Conservation (phyloP, 2,113 vertebrate species). For the Peromyscus californicus region DNA sequence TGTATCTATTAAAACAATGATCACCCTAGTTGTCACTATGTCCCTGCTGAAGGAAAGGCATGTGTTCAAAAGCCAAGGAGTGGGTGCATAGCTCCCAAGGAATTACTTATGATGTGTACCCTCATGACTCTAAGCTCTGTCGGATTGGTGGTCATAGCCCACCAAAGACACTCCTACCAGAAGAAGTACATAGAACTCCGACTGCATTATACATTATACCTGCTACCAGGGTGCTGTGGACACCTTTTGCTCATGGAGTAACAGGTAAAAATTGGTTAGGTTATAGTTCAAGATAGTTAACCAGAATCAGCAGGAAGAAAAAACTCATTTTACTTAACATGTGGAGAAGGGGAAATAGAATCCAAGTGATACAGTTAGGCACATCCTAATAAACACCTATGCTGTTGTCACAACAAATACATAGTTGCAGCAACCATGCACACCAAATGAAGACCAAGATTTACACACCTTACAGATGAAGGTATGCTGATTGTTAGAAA, state of each 20-base stretch:
- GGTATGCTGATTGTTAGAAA: too few relatives aligned
- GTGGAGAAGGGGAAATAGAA: neutral
- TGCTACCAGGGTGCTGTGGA: neutral
- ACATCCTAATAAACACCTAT: too few relatives aligned
- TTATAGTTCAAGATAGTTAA: neutral
- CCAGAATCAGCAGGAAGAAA: neutral
- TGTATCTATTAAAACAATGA: neutral
- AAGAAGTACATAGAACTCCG: neutral
- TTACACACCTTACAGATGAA: neutral
- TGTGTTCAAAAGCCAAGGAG: neutral
- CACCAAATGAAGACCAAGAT: neutral
- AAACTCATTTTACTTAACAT: neutral
- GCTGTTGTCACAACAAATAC: neutral
- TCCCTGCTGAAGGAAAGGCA: neutral
- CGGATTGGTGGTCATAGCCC: neutral
- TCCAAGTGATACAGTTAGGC: rapidly evolving
- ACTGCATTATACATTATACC: neutral
- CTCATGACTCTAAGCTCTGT: neutral
- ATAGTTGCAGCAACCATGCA: neutral
- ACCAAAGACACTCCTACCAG: neutral
- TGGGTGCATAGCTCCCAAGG: neutral
- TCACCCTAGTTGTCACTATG: neutral
- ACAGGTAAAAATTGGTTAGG: neutral
- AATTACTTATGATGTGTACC: neutral
- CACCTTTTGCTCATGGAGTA: neutral